A percentile compares a stretch with the other conserved stretches of the same genome.
Conservation (phyloP, 2,113 vertebrate genomes). For the Cyprinodon variegatus region DNA sequence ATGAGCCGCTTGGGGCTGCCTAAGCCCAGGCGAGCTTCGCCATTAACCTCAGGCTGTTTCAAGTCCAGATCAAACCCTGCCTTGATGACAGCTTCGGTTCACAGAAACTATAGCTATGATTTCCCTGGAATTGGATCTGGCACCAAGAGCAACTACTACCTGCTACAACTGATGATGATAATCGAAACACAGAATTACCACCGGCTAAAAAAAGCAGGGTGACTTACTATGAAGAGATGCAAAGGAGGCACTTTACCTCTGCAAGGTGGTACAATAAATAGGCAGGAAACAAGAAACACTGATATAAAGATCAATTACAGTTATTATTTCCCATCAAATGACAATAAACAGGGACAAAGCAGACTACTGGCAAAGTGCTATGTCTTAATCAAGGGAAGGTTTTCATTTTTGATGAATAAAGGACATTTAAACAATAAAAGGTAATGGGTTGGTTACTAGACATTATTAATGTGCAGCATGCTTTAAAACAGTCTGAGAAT, state of each 20-base stretch:
- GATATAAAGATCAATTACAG: not conserved
- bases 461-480: no score
- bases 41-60: slow-evolving; percentile 63
- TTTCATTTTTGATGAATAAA: no score
- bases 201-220: no score
- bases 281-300: not conserved
- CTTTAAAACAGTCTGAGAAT: no score
- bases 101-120: slow-evolving; percentile 30
- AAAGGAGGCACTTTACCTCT: not conserved
- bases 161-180: not conserved
- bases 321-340: no score
- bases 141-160: slow-evolving; percentile 12
- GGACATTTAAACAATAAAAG: no score
- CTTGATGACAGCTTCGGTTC: slow-evolving; percentile 34
- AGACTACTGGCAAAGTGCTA: no score
- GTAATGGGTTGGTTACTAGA: no score
- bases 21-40: slow-evolving; percentile 46
- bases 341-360: no score
- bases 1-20: slow-evolving; percentile 54
- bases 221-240: not conserved
- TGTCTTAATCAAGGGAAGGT: no score
- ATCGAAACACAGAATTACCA: not conserved
- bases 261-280: not conserved
- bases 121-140: slow-evolving; percentile 17
- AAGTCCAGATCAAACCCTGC: slow-evolving; percentile 49